Evolutionary conservation across 2,113 vertebrate species (phyloP).

Genomic region (Coturnix japonica): DNA sequence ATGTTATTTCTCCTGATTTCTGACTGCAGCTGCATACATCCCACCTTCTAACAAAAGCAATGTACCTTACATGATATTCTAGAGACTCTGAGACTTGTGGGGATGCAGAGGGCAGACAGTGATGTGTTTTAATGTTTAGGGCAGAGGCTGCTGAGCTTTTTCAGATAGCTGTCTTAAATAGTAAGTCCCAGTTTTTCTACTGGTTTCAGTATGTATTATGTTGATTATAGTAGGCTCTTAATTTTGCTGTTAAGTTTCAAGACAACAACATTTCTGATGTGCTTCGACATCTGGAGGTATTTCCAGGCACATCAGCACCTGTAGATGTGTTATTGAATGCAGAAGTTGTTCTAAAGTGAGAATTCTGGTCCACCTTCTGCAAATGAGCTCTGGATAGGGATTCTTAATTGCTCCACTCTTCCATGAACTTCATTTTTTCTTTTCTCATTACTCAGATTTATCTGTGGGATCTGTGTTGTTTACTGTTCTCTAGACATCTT

Average conservation of each 20-base stretch:
- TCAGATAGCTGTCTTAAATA: not conserved
- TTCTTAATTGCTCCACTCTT: not conserved
- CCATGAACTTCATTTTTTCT: not conserved
- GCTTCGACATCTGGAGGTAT: not conserved
- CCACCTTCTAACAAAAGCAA: not conserved
- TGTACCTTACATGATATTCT: not conserved
- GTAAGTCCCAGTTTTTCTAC: not conserved
- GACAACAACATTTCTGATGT: not conserved
- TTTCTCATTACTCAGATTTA: not conserved
- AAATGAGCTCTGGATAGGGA: not conserved
- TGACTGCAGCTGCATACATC: not conserved
- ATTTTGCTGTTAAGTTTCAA: not conserved
- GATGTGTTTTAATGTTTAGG: not conserved
- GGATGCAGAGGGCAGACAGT: not conserved
- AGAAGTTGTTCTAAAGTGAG: not conserved
- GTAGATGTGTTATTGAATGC: not conserved
- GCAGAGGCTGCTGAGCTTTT: not conserved
- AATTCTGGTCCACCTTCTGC: not conserved
- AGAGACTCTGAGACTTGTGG: not conserved
- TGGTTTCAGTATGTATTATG: not conserved
- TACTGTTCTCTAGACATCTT: not conserved
- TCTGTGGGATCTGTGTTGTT: not conserved
- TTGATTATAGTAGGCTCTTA: not conserved
- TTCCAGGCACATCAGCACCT: not conserved
- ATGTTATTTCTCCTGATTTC: not conserved